phyloP scores from a whole-genome alignment of 2,888 invertebrate species.

The Ophion ellenae region DNA sequence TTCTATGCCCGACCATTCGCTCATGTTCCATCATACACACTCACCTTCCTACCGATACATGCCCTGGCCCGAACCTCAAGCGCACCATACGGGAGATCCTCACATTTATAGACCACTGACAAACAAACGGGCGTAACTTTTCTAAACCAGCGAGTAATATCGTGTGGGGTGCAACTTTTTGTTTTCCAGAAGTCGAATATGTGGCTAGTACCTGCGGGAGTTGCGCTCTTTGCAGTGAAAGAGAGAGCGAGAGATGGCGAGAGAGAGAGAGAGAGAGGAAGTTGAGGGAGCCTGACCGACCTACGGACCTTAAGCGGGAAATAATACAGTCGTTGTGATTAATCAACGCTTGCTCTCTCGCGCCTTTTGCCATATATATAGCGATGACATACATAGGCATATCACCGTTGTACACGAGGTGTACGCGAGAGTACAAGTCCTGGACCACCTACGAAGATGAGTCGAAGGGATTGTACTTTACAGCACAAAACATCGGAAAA shows the following conservation, averaged over 20 bases:
- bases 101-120: conserved; percentile 1
- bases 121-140: conserved; percentile 25
- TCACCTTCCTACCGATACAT: conserved; percentile 33
- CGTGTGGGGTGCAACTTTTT: neutral
- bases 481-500: conserved; percentile 28
- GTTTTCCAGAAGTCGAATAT: neutral
- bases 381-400: conserved; percentile 9
- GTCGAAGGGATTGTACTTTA: conserved; percentile 42
- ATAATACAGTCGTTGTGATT: conserved; percentile 83
- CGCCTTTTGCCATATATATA: conserved; percentile 34
- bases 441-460: conserved; percentile 67
- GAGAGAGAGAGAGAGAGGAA: conserved; percentile 38
- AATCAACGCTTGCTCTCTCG: conserved; percentile 76
- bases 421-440: conserved; percentile 50
- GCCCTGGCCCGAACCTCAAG: conserved; percentile 6
- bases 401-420: conserved; percentile 31
- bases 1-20: conserved; percentile 67
- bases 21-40: conserved; percentile 1
- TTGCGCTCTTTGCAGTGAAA: conserved; percentile 21
- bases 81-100: conserved; percentile 25
- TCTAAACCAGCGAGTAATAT: neutral
- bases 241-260: conserved; percentile 21
- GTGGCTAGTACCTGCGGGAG: conserved; percentile 10
- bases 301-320: conserved; percentile 76
- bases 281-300: conserved; percentile 54